Percentiles rank a stretch among this genome's conserved stretches.
phyloP scores from a whole-genome alignment of 2,888 invertebrate species.

The Latrodectus hesperus region DNA sequence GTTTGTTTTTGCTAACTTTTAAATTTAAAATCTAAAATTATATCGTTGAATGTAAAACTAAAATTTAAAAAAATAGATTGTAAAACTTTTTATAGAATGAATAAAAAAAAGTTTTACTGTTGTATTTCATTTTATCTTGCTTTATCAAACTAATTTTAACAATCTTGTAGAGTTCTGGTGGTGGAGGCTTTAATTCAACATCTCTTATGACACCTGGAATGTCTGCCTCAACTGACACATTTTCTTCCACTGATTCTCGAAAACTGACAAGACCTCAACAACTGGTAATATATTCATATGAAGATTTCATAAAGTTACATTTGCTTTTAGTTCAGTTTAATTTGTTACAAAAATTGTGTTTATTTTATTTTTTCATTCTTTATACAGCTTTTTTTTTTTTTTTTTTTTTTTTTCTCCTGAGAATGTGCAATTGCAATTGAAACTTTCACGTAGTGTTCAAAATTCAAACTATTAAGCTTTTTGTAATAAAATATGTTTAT shows the following conservation, averaged over 20 bases:
- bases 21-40: too few relatives aligned
- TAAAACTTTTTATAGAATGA: too few relatives aligned
- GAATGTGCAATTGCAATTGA: not conserved
- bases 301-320: not conserved
- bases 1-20: too few relatives aligned
- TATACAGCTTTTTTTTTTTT: too few relatives aligned
- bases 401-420: not conserved
- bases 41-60: too few relatives aligned
- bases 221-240: slow-evolving; percentile 22
- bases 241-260: slow-evolving; percentile 9
- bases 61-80: too few relatives aligned
- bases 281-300: slow-evolving; percentile 16
- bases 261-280: slow-evolving; percentile 52
- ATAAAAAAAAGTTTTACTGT: too few relatives aligned
- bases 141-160: not conserved
- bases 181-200: not conserved
- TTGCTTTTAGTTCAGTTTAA: not conserved
- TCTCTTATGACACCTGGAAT: slow-evolving; percentile 1
- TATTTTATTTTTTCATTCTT: not conserved
- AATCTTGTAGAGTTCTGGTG: not conserved
- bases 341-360: not conserved
- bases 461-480: too few relatives aligned
- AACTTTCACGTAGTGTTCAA: too few relatives aligned
- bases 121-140: too few relatives aligned
- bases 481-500: too few relatives aligned